These are phyloP conservation scores for Julus scanicus DNA, from an alignment of 2,888 invertebrate genomes.

Conservation along the genomic window DNA sequence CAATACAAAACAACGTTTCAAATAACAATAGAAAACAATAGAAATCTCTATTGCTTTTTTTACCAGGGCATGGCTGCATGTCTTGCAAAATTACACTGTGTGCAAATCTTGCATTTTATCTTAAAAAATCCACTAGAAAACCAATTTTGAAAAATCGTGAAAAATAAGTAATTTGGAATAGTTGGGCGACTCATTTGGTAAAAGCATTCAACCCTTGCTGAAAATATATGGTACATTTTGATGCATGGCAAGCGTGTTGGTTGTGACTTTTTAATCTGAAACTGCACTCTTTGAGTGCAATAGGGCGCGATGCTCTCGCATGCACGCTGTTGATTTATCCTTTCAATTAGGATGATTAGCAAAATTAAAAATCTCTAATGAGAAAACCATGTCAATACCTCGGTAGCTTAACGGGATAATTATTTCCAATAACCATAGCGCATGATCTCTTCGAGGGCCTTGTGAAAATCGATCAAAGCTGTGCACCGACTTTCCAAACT, in stretches of 20 bases:
- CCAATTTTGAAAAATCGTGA: too few species aligned
- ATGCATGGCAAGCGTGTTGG: not conserved
- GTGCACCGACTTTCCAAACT: not conserved
- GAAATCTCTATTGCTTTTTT: too few species aligned
- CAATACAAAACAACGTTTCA: too few species aligned
- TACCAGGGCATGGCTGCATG: too few species aligned
- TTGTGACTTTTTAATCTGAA: constrained; percentile 2
- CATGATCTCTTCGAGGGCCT: not conserved
- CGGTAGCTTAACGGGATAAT: constrained; percentile 2
- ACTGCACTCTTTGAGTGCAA: not conserved
- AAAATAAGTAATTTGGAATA: too few species aligned
- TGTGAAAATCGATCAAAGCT: constrained; percentile 2
- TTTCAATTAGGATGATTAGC: constrained; percentile 19
- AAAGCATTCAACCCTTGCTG: not conserved
- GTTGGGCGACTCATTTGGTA: not conserved
- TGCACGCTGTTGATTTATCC: constrained; percentile 2
- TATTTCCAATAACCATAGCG: constrained; percentile 3
- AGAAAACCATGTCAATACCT: constrained; percentile 19
- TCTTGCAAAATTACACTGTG: too few species aligned
- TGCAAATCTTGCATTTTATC: too few species aligned
- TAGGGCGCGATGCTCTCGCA: not conserved
- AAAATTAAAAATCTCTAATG: constrained; percentile 11
- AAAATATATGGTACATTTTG: not conserved
- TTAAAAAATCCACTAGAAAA: too few species aligned
- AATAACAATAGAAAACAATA: too few species aligned